Conservation (phyloP, 1,140 invertebrate genomes). For the Diorhabda elongata region DNA sequence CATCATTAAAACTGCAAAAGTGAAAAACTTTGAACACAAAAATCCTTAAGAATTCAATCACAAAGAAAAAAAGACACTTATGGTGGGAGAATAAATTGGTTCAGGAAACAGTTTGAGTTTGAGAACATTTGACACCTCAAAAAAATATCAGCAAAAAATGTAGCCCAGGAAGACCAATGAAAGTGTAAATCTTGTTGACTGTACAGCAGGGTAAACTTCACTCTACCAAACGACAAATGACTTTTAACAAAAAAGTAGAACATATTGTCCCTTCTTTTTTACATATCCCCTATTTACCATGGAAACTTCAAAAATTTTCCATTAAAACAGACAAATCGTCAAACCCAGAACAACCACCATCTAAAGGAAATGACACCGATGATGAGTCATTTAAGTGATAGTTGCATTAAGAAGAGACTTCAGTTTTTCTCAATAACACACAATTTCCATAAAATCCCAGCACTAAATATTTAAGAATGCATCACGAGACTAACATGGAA, state of each 20-base stretch:
- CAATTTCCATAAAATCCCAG: too few species aligned
- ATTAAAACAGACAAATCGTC: background rate
- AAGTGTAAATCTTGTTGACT: background rate
- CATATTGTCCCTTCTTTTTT: background rate
- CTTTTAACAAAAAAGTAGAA: background rate
- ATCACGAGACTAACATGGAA: too few species aligned
- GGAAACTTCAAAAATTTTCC: background rate
- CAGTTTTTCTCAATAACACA: too few species aligned
- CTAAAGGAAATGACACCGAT: too few species aligned
- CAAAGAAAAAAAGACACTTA: too few species aligned
- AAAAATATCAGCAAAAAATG: background rate
- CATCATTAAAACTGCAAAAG: background rate
- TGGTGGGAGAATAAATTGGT: too few species aligned
- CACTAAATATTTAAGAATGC: too few species aligned
- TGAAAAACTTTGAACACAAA: background rate
- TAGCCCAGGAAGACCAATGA: background rate
- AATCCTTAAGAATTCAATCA: too few species aligned
- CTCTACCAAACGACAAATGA: background rate
- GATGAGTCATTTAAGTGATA: too few species aligned
- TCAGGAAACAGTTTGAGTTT: too few species aligned
- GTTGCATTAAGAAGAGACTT: too few species aligned
- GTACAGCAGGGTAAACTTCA: background rate
- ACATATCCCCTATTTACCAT: background rate
- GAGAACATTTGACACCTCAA: background rate
- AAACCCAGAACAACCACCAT: background rate